Evolutionary conservation across 2,113 vertebrate species (phyloP).

Genomic region (Gopherus flavomarginatus): DNA sequence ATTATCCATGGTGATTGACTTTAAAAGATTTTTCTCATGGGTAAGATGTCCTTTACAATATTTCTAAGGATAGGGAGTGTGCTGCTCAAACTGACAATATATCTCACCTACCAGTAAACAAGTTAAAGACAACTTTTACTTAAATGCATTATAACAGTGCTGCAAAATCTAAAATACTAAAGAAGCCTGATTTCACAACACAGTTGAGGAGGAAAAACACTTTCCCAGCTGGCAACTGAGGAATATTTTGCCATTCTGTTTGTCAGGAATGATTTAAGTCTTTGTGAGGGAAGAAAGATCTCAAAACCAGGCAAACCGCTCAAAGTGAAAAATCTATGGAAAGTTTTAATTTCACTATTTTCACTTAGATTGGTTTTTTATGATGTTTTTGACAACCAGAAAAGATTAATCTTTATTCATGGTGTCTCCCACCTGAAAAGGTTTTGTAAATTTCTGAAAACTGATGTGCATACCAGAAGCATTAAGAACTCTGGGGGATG

Average conservation of each 20-base stretch:
- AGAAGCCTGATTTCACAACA: background rate
- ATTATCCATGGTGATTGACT: background rate
- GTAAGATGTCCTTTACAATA: background rate
- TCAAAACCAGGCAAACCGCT: background rate
- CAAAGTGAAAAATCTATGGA: background rate
- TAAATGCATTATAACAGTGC: background rate
- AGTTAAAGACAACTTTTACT: background rate
- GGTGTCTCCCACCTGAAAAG: background rate
- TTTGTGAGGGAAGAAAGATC: background rate
- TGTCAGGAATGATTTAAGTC: background rate
- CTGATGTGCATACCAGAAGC: background rate
- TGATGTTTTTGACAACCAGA: background rate
- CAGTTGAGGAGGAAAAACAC: background rate
- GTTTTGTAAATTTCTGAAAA: background rate
- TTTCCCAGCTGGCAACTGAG: background rate
- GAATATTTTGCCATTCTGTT: background rate
- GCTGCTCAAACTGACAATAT: background rate
- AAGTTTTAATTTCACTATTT: background rate
- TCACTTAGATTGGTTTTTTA: background rate
- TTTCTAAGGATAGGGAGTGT: background rate
- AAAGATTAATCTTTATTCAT: background rate
- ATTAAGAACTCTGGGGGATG: background rate
- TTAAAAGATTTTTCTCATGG: background rate
- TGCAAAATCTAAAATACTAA: background rate
- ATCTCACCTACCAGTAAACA: background rate